Conservation (phyloP, 1,140 invertebrate species). For the Drosophila bocki region DNA sequence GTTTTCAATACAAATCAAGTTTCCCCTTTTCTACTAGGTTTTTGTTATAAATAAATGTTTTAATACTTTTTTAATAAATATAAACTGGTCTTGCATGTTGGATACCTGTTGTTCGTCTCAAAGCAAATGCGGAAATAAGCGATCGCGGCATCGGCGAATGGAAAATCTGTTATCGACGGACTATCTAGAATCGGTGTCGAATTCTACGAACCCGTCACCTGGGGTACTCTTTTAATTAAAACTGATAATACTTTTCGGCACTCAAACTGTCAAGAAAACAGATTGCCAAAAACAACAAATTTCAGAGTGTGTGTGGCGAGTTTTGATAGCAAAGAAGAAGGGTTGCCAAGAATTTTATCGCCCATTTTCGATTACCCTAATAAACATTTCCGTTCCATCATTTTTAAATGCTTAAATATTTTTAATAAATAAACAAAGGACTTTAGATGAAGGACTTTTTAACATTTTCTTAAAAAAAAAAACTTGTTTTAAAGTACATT, state of each 20-base stretch:
- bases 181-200: constrained; percentile 36
- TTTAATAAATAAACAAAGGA: neutral
- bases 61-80: neutral
- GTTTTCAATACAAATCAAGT: too few relatives aligned
- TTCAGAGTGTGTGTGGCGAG: neutral
- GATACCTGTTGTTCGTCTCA: constrained; percentile 2
- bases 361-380: constrained; percentile 16
- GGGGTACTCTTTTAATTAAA: constrained; percentile 59
- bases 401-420: neutral
- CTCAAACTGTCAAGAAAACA: constrained; percentile 36
- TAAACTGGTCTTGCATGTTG: neutral
- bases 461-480: neutral
- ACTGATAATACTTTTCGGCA: constrained; percentile 38
- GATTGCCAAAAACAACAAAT: constrained; percentile 41
- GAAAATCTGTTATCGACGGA: constrained; percentile 15
- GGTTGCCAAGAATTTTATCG: constrained; percentile 36
- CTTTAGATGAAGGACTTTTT: neutral
- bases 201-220: constrained; percentile 37
- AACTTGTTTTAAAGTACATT: too few relatives aligned
- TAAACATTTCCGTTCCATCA: constrained; percentile 40
- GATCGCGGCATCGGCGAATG: constrained; percentile 3
- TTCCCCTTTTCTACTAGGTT: too few relatives aligned
- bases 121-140: constrained; percentile 19
- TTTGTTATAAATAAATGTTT: neutral
- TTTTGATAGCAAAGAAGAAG: constrained; percentile 20